Base-by-base conservation (phyloP, 2,797 vertebrate genomes). In the Staurois parvus region DNA sequence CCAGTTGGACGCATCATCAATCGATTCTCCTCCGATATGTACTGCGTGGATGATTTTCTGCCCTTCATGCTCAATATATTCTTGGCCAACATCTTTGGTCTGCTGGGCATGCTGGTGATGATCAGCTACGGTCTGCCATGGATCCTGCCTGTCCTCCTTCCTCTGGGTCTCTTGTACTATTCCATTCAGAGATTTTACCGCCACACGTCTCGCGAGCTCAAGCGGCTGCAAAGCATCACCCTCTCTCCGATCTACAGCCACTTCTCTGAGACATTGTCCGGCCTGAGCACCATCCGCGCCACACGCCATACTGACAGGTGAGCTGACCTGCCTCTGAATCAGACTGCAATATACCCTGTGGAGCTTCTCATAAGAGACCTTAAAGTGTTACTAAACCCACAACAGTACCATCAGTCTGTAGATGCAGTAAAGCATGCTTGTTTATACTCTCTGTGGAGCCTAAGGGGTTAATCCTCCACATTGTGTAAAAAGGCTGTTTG, bases 1-100 rank as follows among this genome's bases (percentile, higher is more conserved):
- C 98, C 98, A 0, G 88, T 91, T 7, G 98, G 98, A 13, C 95
- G 96, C 2, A 91, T 99, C 62, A 92, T 99, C 13, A 99, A 99
- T 93, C 97, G 98, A 32, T 98, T 99, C 89, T 99, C 98, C 28
- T 98, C 98, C 0, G 98, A 99, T 67, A 80, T 99, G 84, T 96
- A 96, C 93, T 94, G 93, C 0, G 94, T 95, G 34, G 98, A 99
- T n/a, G 96, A 97, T 93, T 95, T 91, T 75, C 92, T 99, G 87
- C 98, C 98, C 0, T 99, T 99, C 90, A 82, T 96, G 66, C 95
- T 99, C 69, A 99, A 99, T 92, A 97, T 99, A 90, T 93, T 99
- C 73, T 91, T 99, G 88, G 96, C 97, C 89, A 95, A 97, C 24
- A 4, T 93, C 0, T 97, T 94, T 0, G 92, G 94, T 11, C 92